Evolutionary conservation across 1,140 invertebrate species (phyloP), one percentile per base, ranked within the genome.

Genomic region (Aphelinus atriplicis): DNA sequence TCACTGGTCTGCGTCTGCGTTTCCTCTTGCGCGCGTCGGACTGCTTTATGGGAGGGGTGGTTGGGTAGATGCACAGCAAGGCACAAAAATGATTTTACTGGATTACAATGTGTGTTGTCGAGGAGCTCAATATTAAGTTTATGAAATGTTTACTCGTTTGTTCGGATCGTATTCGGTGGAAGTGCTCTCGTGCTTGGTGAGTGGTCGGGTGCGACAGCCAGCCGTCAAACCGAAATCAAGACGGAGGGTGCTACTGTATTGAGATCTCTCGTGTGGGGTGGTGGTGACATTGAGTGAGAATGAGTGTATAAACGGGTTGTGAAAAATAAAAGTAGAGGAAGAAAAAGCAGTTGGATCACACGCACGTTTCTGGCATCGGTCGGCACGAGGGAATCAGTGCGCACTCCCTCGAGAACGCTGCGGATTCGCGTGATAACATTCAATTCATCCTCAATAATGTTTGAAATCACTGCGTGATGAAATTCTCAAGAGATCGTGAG

Each of bases 1-100:
- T 84, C 80, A 74, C 79, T 84, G 77, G 83, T 84, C 78, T 84
- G 84, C 71, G 82, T 86, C 72, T 83, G 83, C 73, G 78, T 84
- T 65, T 86, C 83, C 78, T 86, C 85, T 79, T 83, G 83, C 78
- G 80, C 79, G 78, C 81, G 82, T 73, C 81, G 81, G 65, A 82
- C 85, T 84, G 84, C 81, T 77, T 84, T 80, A 78, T 79, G 79
- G 81, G 78, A 78, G 75, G 74, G 81, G 80, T 78, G 83, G 46
- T 63, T 58, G 62, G 48, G 56, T 47, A 42, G 58, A 65, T 69
- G 73, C 61, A 69, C 84, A 82, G 84, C 84, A 84, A 84, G 81
- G 82, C 84, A 85, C 80, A 85, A 86, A 85, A 84, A 85, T 82
- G 75, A 81, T 79, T 83, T 81, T 51, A 69, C 73, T 71, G 47